Evolutionary conservation across 2,113 vertebrate genomes (phyloP).

Genomic region (Cyanoderma ruficeps): DNA sequence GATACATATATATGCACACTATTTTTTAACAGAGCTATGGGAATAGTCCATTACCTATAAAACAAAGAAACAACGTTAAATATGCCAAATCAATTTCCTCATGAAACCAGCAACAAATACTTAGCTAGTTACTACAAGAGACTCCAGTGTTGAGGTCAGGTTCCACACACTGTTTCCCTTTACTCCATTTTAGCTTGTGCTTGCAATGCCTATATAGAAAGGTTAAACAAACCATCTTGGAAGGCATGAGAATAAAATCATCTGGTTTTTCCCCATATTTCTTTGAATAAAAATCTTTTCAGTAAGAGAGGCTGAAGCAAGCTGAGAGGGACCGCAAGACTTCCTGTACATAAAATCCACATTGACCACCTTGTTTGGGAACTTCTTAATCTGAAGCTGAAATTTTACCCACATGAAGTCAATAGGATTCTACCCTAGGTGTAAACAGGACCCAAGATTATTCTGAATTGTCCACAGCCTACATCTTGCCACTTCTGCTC

Average conservation of each 20-base stretch:
- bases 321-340: background rate
- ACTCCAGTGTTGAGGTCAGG: background rate
- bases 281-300: background rate
- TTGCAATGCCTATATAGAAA: background rate
- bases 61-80: conserved; percentile 60
- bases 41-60: conserved; percentile 65
- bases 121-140: conserved; percentile 6
- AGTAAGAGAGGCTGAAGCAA: background rate
- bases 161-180: background rate
- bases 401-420: background rate
- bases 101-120: conserved; percentile 58
- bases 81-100: conserved; percentile 65
- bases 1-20: background rate
- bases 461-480: background rate
- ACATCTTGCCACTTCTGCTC: background rate
- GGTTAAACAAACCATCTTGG: conserved; percentile 11
- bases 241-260: background rate
- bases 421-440: background rate
- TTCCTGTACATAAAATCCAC: background rate
- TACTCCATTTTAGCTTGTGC: background rate
- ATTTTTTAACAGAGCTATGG: conserved; percentile 58
- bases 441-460: background rate
- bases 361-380: background rate
- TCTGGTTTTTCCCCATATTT: background rate
- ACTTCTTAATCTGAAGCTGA: background rate